A percentile compares a stretch with the other conserved stretches of the same genome.
Conservation (phyloP, 2,797 vertebrate species). For the Coilia nasus region DNA sequence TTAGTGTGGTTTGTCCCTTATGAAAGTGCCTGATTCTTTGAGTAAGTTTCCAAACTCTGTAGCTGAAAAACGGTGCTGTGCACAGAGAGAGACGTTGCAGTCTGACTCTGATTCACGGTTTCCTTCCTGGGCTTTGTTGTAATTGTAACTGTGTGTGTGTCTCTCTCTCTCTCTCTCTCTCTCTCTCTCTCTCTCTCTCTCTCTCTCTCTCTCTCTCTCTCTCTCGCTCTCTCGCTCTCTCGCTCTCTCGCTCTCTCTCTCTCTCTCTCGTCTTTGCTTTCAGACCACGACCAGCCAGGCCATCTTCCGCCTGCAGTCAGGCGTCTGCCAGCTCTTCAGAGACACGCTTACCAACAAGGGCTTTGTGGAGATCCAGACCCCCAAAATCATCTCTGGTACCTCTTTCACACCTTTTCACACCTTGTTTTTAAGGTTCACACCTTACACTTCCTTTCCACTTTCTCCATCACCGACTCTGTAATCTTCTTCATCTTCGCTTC, state of each 20-base stretch:
- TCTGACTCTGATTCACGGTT: neutral
- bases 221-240: slow-evolving; percentile 9
- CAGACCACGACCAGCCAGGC: slow-evolving; percentile 98
- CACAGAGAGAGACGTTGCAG: neutral
- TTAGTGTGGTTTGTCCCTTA: neutral
- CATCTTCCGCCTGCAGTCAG: slow-evolving; percentile 92
- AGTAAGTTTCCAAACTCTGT: neutral
- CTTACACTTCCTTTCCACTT: slow-evolving; percentile 34
- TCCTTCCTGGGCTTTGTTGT: slow-evolving; percentile 28
- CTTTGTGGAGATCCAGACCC: slow-evolving; percentile 99
- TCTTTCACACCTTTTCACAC: slow-evolving; percentile 38
- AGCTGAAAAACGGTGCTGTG: neutral
- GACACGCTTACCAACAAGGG: slow-evolving; percentile 93
- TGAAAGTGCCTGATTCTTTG: neutral
- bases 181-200: slow-evolving; percentile 5
- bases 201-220: slow-evolving; percentile 5
- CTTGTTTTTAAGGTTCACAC: slow-evolving; percentile 30
- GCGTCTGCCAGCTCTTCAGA: slow-evolving; percentile 96
- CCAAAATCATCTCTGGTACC: slow-evolving; percentile 97
- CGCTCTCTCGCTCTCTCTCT: neutral
- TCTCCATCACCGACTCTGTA: slow-evolving; percentile 26
- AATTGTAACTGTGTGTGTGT: neutral
- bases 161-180: slow-evolving; percentile 13
- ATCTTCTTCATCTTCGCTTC: slow-evolving; percentile 30
- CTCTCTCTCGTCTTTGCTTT: slow-evolving; percentile 43